Evolutionary conservation across 2,888 invertebrate species (phyloP).

Genomic region (Athripsodes cinereus): DNA sequence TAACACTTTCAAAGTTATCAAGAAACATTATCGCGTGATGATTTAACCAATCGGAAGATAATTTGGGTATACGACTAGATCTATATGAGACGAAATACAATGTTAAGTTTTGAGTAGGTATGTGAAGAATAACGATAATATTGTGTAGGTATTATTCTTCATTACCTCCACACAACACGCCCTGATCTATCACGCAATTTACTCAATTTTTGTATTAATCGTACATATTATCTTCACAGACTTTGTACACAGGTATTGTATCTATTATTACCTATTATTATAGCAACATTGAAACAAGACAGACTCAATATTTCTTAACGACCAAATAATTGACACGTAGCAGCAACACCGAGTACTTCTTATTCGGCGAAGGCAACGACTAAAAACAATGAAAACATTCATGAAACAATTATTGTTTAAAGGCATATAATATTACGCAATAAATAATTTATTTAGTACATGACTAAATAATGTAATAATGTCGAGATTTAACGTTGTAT

Average conservation of each 20-base stretch:
- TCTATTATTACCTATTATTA: too few species aligned
- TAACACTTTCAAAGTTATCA: too few species aligned
- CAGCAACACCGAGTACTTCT: background rate
- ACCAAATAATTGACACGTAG: constrained; percentile 1
- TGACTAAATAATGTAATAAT: background rate
- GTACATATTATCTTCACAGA: too few species aligned
- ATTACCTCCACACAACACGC: background rate
- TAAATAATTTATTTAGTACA: too few species aligned
- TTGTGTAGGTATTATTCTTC: background rate
- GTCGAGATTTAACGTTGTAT: too few species aligned
- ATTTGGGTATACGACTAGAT: too few species aligned
- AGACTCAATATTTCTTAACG: background rate
- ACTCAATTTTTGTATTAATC: background rate
- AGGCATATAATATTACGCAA: background rate
- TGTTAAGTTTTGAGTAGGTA: too few species aligned
- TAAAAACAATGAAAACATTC: background rate
- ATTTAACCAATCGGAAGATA: too few species aligned
- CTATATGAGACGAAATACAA: too few species aligned
- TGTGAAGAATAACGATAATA: background rate
- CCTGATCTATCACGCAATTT: background rate
- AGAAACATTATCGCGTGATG: too few species aligned
- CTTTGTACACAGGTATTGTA: too few species aligned
- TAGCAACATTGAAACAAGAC: background rate
- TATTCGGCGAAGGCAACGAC: background rate
- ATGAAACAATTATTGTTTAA: background rate